phyloP scores from a whole-genome alignment of 2,888 invertebrate genomes.

The Nebria brevicollis region DNA sequence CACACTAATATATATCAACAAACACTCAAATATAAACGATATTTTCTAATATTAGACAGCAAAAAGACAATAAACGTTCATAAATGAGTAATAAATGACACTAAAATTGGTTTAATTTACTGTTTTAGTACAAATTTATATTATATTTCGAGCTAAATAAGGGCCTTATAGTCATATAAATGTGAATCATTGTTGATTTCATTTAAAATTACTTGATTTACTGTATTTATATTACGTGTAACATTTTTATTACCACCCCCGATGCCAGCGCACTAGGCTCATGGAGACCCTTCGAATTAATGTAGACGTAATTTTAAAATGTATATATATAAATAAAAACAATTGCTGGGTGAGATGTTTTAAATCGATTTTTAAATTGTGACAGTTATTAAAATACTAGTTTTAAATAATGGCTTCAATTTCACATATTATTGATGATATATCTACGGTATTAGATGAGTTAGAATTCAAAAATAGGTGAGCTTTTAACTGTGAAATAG shows the following conservation, averaged over 20 bases:
- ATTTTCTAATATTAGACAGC: too few relatives aligned
- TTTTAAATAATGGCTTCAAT: slow-evolving; percentile 58
- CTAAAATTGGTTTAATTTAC: too few relatives aligned
- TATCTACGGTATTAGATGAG: slow-evolving; percentile 40
- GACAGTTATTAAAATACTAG: slow-evolving; percentile 24
- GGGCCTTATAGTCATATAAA: not conserved
- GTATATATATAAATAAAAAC: not conserved
- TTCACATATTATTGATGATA: slow-evolving; percentile 56
- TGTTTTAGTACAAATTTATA: too few relatives aligned
- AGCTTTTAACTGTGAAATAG: slow-evolving; percentile 10
- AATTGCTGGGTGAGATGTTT: not conserved
- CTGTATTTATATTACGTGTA: slow-evolving; percentile 31
- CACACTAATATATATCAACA: not conserved
- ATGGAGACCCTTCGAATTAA: slow-evolving; percentile 29
- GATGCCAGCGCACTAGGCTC: not conserved
- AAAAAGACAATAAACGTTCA: too few relatives aligned
- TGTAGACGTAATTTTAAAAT: not conserved
- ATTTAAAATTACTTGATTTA: not conserved
- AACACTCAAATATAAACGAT: too few relatives aligned
- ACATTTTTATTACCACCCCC: slow-evolving; percentile 34
- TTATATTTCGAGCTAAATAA: not conserved
- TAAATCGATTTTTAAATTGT: slow-evolving; percentile 14
- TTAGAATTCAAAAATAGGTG: slow-evolving; percentile 28
- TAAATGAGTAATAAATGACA: too few relatives aligned
- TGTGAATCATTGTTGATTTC: not conserved